phyloP scores from a whole-genome alignment of 2,797 vertebrate genomes.

The Catamblyrhynchus diadema region DNA sequence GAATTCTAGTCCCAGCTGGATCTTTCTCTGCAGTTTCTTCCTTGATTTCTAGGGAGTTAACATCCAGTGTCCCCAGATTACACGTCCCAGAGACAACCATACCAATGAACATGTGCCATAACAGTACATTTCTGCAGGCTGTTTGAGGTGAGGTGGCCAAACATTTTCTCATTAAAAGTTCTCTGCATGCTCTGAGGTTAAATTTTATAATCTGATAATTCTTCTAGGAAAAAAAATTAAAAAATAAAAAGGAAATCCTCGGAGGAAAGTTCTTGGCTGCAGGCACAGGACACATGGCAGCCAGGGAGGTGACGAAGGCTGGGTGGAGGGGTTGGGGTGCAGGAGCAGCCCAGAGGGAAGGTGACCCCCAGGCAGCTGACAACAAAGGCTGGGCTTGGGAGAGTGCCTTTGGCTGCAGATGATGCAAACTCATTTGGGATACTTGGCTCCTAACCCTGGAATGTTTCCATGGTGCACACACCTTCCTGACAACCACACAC shows the following conservation, averaged over 20 bases:
- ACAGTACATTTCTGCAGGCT: neutral
- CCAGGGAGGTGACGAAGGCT: neutral
- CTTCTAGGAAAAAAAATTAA: neutral
- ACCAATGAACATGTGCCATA: neutral
- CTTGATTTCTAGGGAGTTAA: neutral
- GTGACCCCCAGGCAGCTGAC: neutral
- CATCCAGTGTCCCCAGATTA: neutral
- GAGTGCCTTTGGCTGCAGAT: fast-evolving
- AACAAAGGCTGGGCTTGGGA: neutral
- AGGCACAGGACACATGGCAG: neutral
- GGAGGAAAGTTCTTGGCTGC: neutral
- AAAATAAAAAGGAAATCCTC: neutral
- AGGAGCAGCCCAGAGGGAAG: neutral
- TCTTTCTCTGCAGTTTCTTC: neutral
- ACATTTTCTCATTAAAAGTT: neutral
- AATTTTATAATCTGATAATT: neutral
- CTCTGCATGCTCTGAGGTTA: neutral
- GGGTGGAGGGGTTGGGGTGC: neutral
- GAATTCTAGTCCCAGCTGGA: neutral
- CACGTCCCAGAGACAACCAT: neutral
- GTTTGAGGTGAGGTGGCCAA: neutral
- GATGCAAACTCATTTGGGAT: neutral
- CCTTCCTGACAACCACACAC: neutral
- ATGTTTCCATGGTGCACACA: neutral
- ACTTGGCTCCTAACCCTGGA: neutral